Conservation (phyloP, 1,140 invertebrate species). For the Rhopalosiphum maidis region DNA sequence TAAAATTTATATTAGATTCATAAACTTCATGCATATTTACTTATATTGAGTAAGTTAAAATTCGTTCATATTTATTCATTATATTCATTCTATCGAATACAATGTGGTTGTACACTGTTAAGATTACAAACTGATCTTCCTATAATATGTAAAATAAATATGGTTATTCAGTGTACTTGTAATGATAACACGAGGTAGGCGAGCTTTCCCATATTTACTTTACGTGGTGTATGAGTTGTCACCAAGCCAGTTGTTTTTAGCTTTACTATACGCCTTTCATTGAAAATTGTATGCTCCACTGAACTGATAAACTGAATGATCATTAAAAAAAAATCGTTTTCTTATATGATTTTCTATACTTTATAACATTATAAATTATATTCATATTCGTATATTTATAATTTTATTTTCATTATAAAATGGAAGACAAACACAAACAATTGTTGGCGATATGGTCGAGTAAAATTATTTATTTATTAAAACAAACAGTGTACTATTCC, state of each 20-base stretch:
- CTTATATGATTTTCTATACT: not conserved
- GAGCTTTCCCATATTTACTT: not conserved
- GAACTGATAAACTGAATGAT: not conserved
- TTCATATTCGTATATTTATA: not conserved
- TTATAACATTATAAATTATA: not conserved
- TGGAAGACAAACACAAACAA: not conserved
- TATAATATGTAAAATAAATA: conserved; percentile 44
- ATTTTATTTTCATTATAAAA: not conserved
- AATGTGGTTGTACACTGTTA: not conserved
- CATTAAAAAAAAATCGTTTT: not conserved
- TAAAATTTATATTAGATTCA: not conserved
- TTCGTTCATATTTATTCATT: not conserved
- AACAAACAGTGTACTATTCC: not conserved
- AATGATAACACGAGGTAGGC: not conserved
- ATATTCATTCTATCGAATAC: conserved; percentile 11
- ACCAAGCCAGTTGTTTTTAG: not conserved
- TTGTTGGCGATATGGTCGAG: not conserved
- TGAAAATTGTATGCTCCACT: not conserved
- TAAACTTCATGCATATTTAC: not conserved
- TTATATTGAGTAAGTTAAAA: not conserved
- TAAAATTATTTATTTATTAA: too few species aligned
- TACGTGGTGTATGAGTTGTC: not conserved
- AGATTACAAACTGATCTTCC: too few species aligned
- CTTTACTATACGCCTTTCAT: not conserved
- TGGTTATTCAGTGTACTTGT: conserved; percentile 1